Evolutionary conservation across 2,888 invertebrate genomes (phyloP).

Genomic region (Scrobipalpa atriplicella): DNA sequence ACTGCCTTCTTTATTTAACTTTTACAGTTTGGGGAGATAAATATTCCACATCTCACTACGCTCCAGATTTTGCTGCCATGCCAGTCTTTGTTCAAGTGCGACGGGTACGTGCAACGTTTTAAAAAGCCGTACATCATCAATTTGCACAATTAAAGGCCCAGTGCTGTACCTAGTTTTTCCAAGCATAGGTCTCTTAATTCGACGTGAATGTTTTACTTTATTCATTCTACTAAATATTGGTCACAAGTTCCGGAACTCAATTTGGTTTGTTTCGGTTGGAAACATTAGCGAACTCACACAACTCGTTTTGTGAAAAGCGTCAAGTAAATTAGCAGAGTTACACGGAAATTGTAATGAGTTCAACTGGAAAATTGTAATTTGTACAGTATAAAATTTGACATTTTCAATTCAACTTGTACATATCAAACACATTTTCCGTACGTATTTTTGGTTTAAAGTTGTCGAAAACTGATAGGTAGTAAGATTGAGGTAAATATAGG

Average conservation of each 20-base stretch:
- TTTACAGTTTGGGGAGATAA: conserved; percentile 17
- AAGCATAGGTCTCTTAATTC: no score
- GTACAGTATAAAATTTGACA: not conserved
- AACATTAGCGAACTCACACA: conserved; percentile 27
- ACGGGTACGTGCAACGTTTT: no score
- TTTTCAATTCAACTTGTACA: not conserved
- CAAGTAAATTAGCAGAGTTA: conserved; percentile 16
- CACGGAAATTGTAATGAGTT: conserved; percentile 13
- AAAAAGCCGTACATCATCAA: no score
- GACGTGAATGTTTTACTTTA: not conserved
- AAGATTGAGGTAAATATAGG: no score
- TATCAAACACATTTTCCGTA: not conserved
- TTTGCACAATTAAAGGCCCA: no score
- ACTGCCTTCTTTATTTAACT: conserved; percentile 20
- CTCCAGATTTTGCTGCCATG: no score
- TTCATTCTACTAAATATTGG: not conserved
- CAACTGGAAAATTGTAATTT: not conserved
- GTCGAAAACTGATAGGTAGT: no score
- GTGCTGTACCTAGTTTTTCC: no score
- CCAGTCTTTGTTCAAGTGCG: no score
- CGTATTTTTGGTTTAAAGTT: not conserved
- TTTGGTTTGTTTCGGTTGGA: not conserved
- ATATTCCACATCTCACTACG: no score
- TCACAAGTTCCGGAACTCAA: conserved; percentile 22
- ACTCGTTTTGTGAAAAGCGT: conserved; percentile 1